phyloP scores from a whole-genome alignment of 37 sponge, comb jelly and placozoan genomes.

The Beroe forskalii region DNA sequence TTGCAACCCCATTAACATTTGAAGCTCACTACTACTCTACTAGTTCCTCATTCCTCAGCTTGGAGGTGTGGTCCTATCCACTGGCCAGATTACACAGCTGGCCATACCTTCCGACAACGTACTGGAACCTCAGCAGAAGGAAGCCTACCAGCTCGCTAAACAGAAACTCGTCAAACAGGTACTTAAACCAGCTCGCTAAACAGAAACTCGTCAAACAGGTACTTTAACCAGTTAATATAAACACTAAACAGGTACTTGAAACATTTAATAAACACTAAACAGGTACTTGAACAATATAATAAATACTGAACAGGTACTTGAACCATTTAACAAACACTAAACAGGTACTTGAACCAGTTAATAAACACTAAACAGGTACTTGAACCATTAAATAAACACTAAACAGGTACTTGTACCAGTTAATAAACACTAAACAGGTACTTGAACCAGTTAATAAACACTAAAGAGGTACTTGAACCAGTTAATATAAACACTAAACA shows the following conservation, averaged over 20 bases:
- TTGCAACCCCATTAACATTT: too few species aligned
- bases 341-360: conserved; percentile 3
- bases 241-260: conserved; percentile 11
- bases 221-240: neutral
- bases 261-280: too few species aligned
- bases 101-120: neutral
- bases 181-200: neutral
- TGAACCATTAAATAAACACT: neutral
- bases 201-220: conserved; percentile 54
- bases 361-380: conserved; percentile 42
- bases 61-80: conserved; percentile 8
- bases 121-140: conserved; percentile 38
- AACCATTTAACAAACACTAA: neutral
- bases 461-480: conserved; percentile 30
- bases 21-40: too few species aligned
- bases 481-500: too few species aligned
- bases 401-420: conserved; percentile 48
- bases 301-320: conserved; percentile 28
- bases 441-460: too few species aligned
- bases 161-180: conserved; percentile 54
- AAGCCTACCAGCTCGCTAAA: neutral
- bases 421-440: too few species aligned
- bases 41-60: too few species aligned
- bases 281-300: neutral
- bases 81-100: conserved; percentile 34